Evolutionary conservation across 2,797 vertebrate species (phyloP).

Genomic region (Natrix natrix): DNA sequence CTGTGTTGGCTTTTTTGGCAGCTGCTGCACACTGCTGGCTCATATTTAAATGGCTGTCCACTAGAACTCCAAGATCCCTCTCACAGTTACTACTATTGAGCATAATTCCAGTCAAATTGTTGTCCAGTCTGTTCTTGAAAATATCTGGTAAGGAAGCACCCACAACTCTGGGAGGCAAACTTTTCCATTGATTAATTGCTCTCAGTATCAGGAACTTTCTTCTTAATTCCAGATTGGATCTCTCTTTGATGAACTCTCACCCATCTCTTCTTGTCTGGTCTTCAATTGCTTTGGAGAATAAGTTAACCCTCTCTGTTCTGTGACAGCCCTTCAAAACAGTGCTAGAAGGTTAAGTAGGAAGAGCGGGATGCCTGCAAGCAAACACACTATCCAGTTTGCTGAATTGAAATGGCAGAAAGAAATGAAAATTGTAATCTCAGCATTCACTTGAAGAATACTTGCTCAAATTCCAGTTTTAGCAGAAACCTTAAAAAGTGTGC

Average conservation of each 20-base stretch:
- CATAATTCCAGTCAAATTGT: neutral
- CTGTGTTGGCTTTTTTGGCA: too few relatives aligned
- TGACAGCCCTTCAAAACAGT: neutral
- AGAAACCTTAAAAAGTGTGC: neutral
- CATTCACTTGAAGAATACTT: neutral
- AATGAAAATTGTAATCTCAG: neutral
- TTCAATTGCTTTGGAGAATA: neutral
- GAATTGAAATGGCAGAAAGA: neutral
- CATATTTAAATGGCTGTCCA: too few relatives aligned
- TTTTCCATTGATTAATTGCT: neutral
- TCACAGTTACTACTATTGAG: too few relatives aligned
- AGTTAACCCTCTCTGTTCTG: neutral
- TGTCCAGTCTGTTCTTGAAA: neutral
- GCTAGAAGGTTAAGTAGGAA: neutral
- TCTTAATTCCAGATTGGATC: neutral
- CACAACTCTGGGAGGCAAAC: neutral
- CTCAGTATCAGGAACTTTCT: neutral
- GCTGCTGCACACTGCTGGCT: too few relatives aligned
- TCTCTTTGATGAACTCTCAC: neutral
- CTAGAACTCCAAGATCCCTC: too few relatives aligned
- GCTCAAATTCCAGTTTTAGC: neutral
- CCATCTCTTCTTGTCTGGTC: neutral
- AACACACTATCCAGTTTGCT: neutral
- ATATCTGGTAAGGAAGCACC: neutral
- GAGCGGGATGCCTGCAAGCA: neutral